A percentile compares a stretch with the other conserved stretches of the same genome.
phyloP scores from a whole-genome alignment of 2,113 vertebrate species.

The Bos taurus region ARS-UCD2.0 NC_037330.1:70360501-70361000 shows the following conservation, averaged over 20 bases:
- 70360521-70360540: not conserved
- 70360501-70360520: not conserved
- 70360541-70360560: not conserved
- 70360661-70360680: not conserved
- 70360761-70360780: not conserved
- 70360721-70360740: not conserved
- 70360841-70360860: not conserved
- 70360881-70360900: not conserved
- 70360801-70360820: not conserved
- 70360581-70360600: not conserved
- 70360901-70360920: not conserved
- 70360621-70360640: not conserved
- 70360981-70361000: not conserved
- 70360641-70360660: not conserved
- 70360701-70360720: not conserved
- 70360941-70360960: not conserved
- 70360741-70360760: not conserved
- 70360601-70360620: not conserved
- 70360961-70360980: not conserved
- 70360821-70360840: not conserved
- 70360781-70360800: not conserved
- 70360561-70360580: not conserved
- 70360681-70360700: not conserved
- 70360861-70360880: not conserved
- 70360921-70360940: not conserved